Evolutionary conservation across 2,888 invertebrate genomes (phyloP), one percentile per base, ranked within the genome.

Genomic region (Tuta absoluta): DNA sequence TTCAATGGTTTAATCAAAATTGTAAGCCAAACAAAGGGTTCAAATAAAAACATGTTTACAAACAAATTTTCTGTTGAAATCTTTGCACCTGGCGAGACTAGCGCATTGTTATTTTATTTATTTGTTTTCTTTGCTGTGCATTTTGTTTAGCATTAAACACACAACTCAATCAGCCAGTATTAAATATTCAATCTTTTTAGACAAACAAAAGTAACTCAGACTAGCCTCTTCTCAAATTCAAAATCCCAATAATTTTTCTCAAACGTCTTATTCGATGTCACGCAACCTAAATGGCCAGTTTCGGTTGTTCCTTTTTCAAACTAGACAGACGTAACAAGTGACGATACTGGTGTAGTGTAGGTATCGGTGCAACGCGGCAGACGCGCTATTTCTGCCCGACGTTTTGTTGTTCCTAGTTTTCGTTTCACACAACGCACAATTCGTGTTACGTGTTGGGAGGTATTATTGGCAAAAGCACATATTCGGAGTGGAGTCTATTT

Each of bases 371-470:
- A 75, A 72, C 72, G 70, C 63, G 64, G 70, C 75, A 80, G 80
- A 79, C 78, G 75, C 74, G 78, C 82, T 84, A 84, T 84, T 84
- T 82, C 74, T 77, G 79, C 74, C 75, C 75, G 75, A 74, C 72
- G 80, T 83, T 83, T 82, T 82, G 82, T 83, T 83, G 77, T 81
- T 82, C 76, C 76, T 72, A 45, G 45, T n/a, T 45, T 45, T n/a
- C 2, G 41, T 41, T n/a, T n/a, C 45, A 75, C 78, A 81, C 78
- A 76, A 56, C 33, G 60, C 49, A 61, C 75, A 80, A 82, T 83
- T 77, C 78, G 70, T 75, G 76, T 78, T 71, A 71, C 73, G 72
- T 69, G 65, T 70, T 68, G 64, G 53, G 7, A 33, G 11, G 56
- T 56, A 56, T 56, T 56, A 56, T 56, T 56, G 56, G 56, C 56